Evolutionary conservation across 2,888 invertebrate species (phyloP), one percentile per base, ranked within the genome.

Genomic region (Salticus scenicus): DNA sequence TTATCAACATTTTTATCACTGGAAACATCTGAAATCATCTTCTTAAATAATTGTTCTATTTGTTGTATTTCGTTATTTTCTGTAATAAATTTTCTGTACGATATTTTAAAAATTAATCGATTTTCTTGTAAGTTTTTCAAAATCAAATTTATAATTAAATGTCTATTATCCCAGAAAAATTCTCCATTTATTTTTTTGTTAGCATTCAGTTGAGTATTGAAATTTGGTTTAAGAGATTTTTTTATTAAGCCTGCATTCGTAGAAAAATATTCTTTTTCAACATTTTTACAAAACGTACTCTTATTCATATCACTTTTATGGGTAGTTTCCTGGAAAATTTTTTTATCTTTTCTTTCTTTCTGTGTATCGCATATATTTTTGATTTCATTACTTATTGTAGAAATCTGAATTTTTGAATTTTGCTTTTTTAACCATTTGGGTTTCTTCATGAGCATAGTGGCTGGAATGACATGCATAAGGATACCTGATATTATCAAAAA

Each of bases 401-500:
- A 63, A 12, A 27, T 10, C 27, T 20, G 63, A 12, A 12, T 2
- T 20, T 24, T n/a, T 27, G 27, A 63, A 12, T 63, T 27, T 63
- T 63, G 8, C 12, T 51, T 20, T 51, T 37, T 10, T 7, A 37
- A 4, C 37, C 37, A 37, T 37, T 4, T 37, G 4, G 85, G 79
- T 24, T 77, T 71, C 30, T 27, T 63, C 10, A 85, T 57, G 2
- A 85, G 63, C 24, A 79, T 42, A 0, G 79, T 74, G 0, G 79
- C 78, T 2, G 85, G 85, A 20, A 85, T 70, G 0, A 33, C 67
- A 42, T 88, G 88, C 76, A 86, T 64, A n/a, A 84, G 33, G 8
- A 88, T 75, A n/a, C 67, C 83, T 24, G 85, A 69, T 20, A 88
- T 75, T 14, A 88, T 76, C 31, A 88, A 78, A 51, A 88, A 88